Evolutionary conservation across 2,113 vertebrate genomes (phyloP).

Genomic region (Ailurus styani): DNA sequence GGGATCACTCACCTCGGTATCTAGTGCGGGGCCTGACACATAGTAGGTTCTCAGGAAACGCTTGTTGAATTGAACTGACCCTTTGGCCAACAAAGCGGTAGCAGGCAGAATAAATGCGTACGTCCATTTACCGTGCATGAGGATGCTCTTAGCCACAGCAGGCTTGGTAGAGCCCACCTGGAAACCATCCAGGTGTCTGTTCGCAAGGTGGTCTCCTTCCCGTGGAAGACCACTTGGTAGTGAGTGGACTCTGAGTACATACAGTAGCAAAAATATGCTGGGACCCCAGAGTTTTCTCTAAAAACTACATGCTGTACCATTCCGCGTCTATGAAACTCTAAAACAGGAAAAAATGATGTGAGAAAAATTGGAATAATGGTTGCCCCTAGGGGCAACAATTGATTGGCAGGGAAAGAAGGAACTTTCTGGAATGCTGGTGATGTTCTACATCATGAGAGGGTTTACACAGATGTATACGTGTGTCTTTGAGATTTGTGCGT

Average conservation of each 20-base stretch:
- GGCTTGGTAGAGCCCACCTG: neutral
- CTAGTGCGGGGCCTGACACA: neutral
- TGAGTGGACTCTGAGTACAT: neutral
- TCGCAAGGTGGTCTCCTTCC: neutral
- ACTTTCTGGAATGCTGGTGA: neutral
- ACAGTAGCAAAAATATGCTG: neutral
- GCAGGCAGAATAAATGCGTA: neutral
- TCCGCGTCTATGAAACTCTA: neutral
- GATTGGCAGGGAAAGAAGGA: neutral
- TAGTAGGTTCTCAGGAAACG: neutral
- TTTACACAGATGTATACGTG: fast-evolving
- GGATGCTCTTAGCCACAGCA: neutral
- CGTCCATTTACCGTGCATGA: fast-evolving
- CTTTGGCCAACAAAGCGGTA: neutral
- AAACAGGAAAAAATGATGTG: neutral
- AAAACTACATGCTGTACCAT: fast-evolving
- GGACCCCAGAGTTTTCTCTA: neutral
- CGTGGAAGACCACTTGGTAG: neutral
- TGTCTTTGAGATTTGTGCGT: neutral
- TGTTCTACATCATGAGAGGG: fast-evolving
- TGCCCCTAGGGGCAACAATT: neutral
- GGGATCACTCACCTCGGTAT: neutral
- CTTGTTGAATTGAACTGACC: neutral
- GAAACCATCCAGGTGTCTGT: neutral
- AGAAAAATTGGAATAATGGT: neutral